Evolutionary conservation across 2,888 invertebrate genomes (phyloP), one percentile per base, ranked within the genome.

Genomic region (Cephus pygmeus): DNA sequence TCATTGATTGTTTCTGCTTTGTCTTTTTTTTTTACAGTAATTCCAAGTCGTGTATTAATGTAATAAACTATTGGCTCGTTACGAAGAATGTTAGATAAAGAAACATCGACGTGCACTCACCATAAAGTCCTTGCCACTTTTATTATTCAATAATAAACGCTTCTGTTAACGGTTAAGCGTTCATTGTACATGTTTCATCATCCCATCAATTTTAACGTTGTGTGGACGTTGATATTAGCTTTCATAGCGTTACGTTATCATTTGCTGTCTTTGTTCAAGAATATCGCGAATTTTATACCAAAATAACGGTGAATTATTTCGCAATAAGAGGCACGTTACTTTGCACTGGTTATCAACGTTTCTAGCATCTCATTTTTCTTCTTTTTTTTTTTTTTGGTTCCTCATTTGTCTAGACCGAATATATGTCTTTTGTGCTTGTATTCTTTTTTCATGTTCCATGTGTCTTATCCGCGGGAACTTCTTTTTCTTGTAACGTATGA

Each of bases 381-480:
- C 15, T 15, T 56, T 4, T 56, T 15, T 9, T 23, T 40, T 40
- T 15, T 23, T 56, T 35, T 35, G 12, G 23, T 23, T 56, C 40
- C 40, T 56, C 23, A 23, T 56, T 56, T 23, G 40, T 56, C 40
- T 56, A 56, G 40, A 56, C 40, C 40, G 40, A 56, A 23, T 9
- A 2, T 15, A 23, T 23, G 15, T 56, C 23, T 56, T 56, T 56
- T 15, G 4, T 56, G 23, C 69, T 73, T 76, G 71, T 75, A 40
- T 71, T 76, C 69, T 69, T n/a, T 34, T 56, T 69, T 75, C 12
- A 69, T 76, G 68, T 73, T 68, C 69, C 23, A 30, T 75, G 33
- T 75, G 56, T 77, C 68, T 78, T 77, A 73, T 76, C 74, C 76
- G 75, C 40, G 68, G 69, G 23, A 75, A 71, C 73, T 83, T 76